phyloP scores from a whole-genome alignment of 2,113 vertebrate genomes.

The Miniopterus natalensis region DNA sequence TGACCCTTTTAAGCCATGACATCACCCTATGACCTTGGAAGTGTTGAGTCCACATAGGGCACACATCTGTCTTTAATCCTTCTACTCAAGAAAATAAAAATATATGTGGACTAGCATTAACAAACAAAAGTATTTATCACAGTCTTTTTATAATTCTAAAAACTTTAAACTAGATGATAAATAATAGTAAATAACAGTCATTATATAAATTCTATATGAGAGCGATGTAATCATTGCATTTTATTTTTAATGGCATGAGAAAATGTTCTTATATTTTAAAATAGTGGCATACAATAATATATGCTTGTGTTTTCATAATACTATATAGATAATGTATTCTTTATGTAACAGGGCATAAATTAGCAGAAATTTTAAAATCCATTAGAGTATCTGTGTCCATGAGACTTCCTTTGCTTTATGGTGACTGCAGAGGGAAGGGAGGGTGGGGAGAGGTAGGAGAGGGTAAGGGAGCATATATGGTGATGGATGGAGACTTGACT shows the following conservation, averaged over 20 bases:
- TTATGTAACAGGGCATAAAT: not conserved
- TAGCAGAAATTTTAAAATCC: not conserved
- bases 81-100: not conserved
- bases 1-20: not conserved
- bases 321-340: not conserved
- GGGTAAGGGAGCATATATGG: not conserved
- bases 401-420: not conserved
- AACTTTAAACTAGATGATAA: not conserved
- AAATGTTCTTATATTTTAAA: not conserved
- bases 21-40: not conserved
- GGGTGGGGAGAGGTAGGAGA: not conserved
- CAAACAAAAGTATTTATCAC: not conserved
- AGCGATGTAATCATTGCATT: not conserved
- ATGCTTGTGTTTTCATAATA: not conserved
- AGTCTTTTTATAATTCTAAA: not conserved
- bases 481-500: not conserved
- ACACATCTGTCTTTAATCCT: not conserved
- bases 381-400: not conserved
- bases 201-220: not conserved
- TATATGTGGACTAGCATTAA: not conserved
- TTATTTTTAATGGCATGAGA: not conserved
- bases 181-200: no score
- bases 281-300: not conserved
- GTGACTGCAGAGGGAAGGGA: not conserved
- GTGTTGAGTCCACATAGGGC: not conserved